These are phyloP conservation scores for Saccopteryx leptura DNA, from an alignment of 2,113 vertebrate species.

Conservation along the genomic window DNA sequence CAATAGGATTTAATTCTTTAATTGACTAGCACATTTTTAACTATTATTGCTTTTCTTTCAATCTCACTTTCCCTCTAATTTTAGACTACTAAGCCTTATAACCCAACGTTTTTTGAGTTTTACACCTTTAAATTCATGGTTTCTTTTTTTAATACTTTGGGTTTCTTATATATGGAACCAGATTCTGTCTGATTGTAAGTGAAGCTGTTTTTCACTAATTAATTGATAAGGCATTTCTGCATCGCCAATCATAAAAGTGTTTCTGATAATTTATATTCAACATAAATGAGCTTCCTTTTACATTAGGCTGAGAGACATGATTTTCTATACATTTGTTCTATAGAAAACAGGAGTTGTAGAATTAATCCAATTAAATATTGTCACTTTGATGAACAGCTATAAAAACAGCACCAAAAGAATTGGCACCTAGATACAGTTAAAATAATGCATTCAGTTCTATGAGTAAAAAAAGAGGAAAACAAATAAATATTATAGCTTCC, in stretches of 20 bases:
- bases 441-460: neutral
- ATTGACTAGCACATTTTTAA: neutral
- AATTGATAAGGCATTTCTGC: neutral
- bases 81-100: neutral
- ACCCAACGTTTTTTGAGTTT: neutral
- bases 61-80: neutral
- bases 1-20: neutral
- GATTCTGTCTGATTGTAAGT: neutral
- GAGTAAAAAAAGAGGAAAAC: neutral
- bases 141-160: neutral
- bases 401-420: neutral
- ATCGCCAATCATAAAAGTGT: neutral
- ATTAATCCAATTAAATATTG: neutral
- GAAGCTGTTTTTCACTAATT: neutral
- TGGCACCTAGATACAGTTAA: neutral
- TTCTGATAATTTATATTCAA: neutral
- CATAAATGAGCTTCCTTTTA: neutral
- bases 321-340: neutral
- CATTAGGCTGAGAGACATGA: neutral
- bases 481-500: neutral
- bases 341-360: neutral
- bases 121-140: neutral
- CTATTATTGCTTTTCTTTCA: neutral
- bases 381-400: neutral
- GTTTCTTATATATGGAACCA: neutral